Percentiles rank a stretch among this genome's conserved stretches.
These are phyloP conservation scores for Actias luna DNA, from an alignment of 2,888 invertebrate species.

Conservation along the genomic window DNA sequence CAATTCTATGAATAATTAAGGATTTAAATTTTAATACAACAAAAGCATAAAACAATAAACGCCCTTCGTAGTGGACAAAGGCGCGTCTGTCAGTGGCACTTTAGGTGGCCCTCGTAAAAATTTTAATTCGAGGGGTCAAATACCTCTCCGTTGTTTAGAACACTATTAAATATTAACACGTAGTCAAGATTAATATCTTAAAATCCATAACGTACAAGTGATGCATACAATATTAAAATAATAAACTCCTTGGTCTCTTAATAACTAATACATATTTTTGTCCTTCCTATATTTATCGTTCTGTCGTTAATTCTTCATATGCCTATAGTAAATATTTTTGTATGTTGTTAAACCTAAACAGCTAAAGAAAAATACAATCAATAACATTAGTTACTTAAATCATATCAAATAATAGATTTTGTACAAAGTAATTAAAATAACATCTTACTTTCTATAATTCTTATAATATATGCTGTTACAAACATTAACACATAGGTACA, in stretches of 20 bases:
- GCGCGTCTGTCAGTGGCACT: conserved; percentile 71
- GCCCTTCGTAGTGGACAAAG: conserved; percentile 76
- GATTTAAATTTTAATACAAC: conserved; percentile 80
- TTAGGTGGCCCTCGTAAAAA: conserved; percentile 59
- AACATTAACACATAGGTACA: too few relatives aligned
- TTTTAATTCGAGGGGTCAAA: conserved; percentile 59
- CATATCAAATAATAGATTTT: too few relatives aligned
- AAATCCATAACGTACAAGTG: background rate
- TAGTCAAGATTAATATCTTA: background rate
- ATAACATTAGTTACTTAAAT: too few relatives aligned
- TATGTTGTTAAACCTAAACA: background rate
- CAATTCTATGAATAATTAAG: conserved; percentile 82
- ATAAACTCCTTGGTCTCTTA: background rate
- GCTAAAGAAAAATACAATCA: too few relatives aligned
- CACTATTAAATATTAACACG: background rate
- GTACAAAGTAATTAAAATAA: too few relatives aligned
- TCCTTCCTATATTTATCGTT: too few relatives aligned
- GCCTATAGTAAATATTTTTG: background rate
- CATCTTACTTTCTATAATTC: too few relatives aligned
- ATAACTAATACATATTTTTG: too few relatives aligned
- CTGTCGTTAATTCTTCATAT: too few relatives aligned
- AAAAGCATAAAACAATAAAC: conserved; percentile 79
- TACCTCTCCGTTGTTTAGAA: conserved; percentile 15
- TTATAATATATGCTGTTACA: too few relatives aligned
- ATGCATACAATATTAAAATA: background rate